A percentile compares a stretch with the other conserved stretches of the same genome.
Evolutionary conservation across 1,140 invertebrate species (phyloP).

Genomic region (Harpegnathos saltator): DNA sequence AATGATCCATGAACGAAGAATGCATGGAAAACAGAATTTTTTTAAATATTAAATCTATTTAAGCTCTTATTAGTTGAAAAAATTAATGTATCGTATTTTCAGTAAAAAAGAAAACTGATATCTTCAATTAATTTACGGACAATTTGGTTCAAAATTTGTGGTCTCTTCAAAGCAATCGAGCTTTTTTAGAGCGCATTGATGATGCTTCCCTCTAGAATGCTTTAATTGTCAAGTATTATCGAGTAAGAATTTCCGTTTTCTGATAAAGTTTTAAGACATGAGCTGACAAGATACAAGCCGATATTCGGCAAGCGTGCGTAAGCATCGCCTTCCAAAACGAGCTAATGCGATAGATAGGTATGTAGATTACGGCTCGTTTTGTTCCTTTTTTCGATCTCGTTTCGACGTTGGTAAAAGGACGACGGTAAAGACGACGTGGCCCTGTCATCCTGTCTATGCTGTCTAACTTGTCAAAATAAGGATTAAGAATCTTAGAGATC

Average conservation of each 20-base stretch:
- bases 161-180: no score
- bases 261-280: neutral
- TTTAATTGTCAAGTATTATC: neutral
- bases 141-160: no score
- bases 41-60: no score
- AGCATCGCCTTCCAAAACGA: conserved; percentile 30
- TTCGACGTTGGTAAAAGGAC: conserved; percentile 63
- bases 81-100: no score
- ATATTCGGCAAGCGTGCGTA: conserved; percentile 2
- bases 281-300: neutral
- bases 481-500: conserved; percentile 79
- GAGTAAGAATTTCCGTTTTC: neutral
- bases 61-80: no score
- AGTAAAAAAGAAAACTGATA: no score
- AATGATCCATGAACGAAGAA: no score
- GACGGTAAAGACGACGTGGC: conserved; percentile 73
- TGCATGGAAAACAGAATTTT: no score
- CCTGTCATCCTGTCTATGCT: conserved; percentile 79
- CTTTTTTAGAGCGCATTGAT: no score
- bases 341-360: conserved; percentile 46
- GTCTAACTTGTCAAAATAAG: conserved; percentile 83
- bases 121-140: no score
- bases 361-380: conserved; percentile 55
- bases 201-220: neutral
- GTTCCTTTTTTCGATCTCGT: conserved; percentile 47